Base-by-base conservation (phyloP, 2,888 invertebrate species). In the Hesperia comma region DNA sequence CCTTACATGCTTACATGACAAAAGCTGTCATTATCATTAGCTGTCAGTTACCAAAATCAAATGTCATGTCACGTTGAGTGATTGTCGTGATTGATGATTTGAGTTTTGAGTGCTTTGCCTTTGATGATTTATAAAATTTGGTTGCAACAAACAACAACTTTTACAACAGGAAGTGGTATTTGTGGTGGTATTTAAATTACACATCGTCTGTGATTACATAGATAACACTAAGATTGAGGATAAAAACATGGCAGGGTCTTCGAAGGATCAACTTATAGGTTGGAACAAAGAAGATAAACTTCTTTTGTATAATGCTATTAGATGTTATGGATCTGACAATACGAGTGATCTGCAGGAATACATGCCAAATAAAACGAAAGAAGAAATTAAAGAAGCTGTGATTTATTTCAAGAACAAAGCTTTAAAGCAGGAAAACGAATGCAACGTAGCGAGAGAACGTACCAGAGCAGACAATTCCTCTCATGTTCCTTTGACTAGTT, bases 281-380 rank as follows among this genome's bases (percentile, higher is more conserved):
- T 92, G 91, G 91, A 80, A 77, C 0, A 85, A 84, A 72, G 74
- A 80, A 17, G 90, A 92, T 46, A 88, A 87, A 71, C 85, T 74
- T 68, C 61, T 75, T 6, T 73, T 92, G 7, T 70, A 86, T 6
- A 73, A 83, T 60, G 81, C 79, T 8, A 40, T 91, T 1, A 85
- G 81, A 75, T 37, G 64, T 0, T 74, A 71, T 70, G 81, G 83
- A 2, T 84, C 79, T 1, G 55, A 74, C 32, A 75, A 84, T 46
- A 68, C 80, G 10, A 69, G 75, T 12, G 70, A 73, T 57, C 78
- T 91, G 21, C 71, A 77, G 46, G 69, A 72, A 43, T 69, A 70
- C 15, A 57, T 91, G 2, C 72, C 76, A 1, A 76, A 70, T 1
- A 92, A 90, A 75, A 79, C 73, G 6, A 17, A 58, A 32, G 72